Percentiles rank a stretch among this genome's conserved stretches.
These are phyloP conservation scores for Caenorhabditis drosophilae DNA, from an alignment of 2,888 invertebrate genomes.

Conservation along the genomic window DNA sequence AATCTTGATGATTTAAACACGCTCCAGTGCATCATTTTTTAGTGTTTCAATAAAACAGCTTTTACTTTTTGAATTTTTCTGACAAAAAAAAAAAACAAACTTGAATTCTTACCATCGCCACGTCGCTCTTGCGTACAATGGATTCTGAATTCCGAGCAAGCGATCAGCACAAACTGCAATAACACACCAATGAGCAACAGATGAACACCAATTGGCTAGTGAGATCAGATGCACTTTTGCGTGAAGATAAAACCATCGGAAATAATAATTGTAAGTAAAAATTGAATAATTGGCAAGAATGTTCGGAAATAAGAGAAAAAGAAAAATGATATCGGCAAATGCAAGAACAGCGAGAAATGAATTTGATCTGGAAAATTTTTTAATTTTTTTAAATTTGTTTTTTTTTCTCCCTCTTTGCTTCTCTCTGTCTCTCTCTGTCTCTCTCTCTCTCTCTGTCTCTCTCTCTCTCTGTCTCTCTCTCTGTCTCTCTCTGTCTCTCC, in stretches of 20 bases:
- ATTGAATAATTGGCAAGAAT: constrained; percentile 63
- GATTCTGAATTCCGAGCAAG: constrained; percentile 63
- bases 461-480: too few species aligned
- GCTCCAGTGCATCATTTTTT: background rate
- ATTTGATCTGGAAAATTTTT: constrained; percentile 62
- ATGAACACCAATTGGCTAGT: constrained; percentile 68
- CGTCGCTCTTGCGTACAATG: constrained; percentile 55
- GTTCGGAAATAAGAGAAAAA: constrained; percentile 63
- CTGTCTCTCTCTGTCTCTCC: too few species aligned
- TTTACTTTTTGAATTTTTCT: too few species aligned
- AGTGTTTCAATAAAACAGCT: too few species aligned
- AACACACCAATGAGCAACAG: constrained; percentile 67
- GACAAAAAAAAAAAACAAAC: too few species aligned
- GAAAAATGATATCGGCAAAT: constrained; percentile 65
- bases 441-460: too few species aligned
- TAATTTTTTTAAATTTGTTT: too few species aligned
- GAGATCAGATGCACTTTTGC: constrained; percentile 58
- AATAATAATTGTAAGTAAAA: constrained; percentile 62
- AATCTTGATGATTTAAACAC: background rate
- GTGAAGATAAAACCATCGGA: constrained; percentile 59
- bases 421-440: too few species aligned
- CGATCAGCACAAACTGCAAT: constrained; percentile 67
- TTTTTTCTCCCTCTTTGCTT: too few species aligned
- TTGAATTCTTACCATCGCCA: constrained; percentile 35
- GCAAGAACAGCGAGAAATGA: constrained; percentile 64